These are phyloP conservation scores for Sebastolobus altivelis DNA, from an alignment of 2,797 vertebrate species.

Conservation along the genomic window DNA sequence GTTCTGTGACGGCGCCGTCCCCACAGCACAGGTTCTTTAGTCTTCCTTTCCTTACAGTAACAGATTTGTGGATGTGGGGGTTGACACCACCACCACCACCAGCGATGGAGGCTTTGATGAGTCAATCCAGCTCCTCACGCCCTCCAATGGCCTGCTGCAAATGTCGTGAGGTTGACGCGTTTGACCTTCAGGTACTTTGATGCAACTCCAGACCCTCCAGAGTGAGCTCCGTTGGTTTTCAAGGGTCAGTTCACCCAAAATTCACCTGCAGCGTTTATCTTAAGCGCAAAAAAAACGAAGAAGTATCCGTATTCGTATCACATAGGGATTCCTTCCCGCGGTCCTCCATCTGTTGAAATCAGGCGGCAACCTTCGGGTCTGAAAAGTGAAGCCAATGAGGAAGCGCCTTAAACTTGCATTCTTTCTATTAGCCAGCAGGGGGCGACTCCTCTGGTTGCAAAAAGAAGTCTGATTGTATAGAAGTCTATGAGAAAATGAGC, in stretches of 20 bases:
- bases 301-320: constrained; percentile 3
- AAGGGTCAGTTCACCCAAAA: background rate
- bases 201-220: constrained; percentile 27
- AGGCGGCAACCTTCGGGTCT: too few relatives aligned
- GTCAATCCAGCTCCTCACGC: constrained; percentile 38
- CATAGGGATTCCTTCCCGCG: background rate
- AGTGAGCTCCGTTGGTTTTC: constrained; percentile 20
- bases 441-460: too few relatives aligned
- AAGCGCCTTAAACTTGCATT: rapidly evolving
- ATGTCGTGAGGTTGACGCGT: constrained; percentile 43
- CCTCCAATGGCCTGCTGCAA: constrained; percentile 45
- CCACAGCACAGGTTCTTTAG: constrained; percentile 17
- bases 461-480: too few relatives aligned
- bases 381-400: too few relatives aligned
- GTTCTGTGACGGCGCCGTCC: background rate
- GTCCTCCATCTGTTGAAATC: background rate
- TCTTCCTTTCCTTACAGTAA: background rate
- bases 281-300: constrained; percentile 2
- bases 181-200: constrained; percentile 62
- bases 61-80: constrained; percentile 43
- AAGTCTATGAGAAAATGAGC: too few relatives aligned
- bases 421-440: too few relatives aligned
- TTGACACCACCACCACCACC: constrained; percentile 20
- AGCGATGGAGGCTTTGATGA: constrained; percentile 52
- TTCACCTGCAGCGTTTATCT: background rate